Evolutionary conservation across 2,888 invertebrate genomes (phyloP), one percentile per base, ranked within the genome.

Genomic region (Drosophila borborema): DNA sequence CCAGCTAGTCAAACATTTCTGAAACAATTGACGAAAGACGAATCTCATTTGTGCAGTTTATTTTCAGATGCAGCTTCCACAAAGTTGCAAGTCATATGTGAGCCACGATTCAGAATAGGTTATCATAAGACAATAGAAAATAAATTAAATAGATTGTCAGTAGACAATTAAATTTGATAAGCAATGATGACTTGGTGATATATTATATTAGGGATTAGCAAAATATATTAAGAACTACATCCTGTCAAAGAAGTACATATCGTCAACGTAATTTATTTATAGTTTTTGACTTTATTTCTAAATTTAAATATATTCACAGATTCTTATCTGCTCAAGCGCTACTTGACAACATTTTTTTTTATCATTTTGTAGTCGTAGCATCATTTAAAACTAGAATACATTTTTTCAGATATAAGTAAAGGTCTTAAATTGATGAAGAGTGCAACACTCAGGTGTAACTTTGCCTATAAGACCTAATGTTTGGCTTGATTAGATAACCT

Each of bases 401-500:
- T 16, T 6, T 40, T 40, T 40, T 40, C 6, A 7, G 16, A 8
- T 41, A 8, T 41, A 41, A 3, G n/a, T 3, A 23, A 20, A 7
- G 3, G 6, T 14, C 10, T 43, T 55, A 43, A 38, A 65, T 43
- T 43, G 58, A 55, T 43, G 63, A 38, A 38, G n/a, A 45, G 34
- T n/a, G 10, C 7, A n/a, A 28, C 43, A 12, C 12, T 5, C 12
- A 1, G 14, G 28, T 49, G 48, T 34, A 23, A 31, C 16, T 8
- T 56, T 60, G 20, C 38, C 45, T 12, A 14, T 9, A 2, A 16
- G 12, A 18, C 40, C 28, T 20, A 46, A n/a, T 2, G 18, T 2
- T 53, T 1, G 31, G 7, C 34, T 23, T 10, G 72, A 72, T 64
- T 55, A 60, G 72, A 55, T 64, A 40, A 23, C 6, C 9, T 12